A percentile compares a stretch with the other conserved stretches of the same genome.
These are phyloP conservation scores for Tetragonula clypearis DNA, from an alignment of 1,140 invertebrate species.

Conservation along the genomic window DNA sequence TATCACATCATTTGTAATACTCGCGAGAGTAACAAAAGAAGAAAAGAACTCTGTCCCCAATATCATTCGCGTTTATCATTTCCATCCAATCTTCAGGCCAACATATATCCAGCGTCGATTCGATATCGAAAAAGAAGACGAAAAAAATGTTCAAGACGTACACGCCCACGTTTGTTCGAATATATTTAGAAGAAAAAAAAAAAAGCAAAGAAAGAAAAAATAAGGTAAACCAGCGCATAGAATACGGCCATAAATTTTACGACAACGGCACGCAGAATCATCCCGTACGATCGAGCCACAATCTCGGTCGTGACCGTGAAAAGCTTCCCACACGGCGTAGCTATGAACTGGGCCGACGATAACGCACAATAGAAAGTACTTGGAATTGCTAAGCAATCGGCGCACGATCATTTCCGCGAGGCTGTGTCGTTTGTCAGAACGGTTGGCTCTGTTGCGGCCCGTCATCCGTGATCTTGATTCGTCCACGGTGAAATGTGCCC, in stretches of 20 bases:
- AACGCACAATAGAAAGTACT: conserved; percentile 30
- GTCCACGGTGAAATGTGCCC: not conserved
- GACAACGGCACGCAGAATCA: not conserved
- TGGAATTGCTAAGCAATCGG: conserved; percentile 47
- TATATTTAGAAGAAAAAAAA: not conserved
- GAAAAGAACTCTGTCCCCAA: too few species aligned
- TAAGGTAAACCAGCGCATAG: not conserved
- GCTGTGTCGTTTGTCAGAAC: conserved; percentile 25
- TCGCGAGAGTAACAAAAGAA: too few species aligned
- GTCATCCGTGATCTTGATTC: conserved; percentile 44
- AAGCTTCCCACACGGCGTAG: not conserved
- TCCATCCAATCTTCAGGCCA: too few species aligned
- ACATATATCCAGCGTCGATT: not conserved
- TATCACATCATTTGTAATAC: too few species aligned
- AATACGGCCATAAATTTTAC: not conserved
- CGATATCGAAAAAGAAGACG: not conserved
- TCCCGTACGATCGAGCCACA: not conserved
- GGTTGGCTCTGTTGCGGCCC: not conserved
- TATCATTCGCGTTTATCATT: too few species aligned
- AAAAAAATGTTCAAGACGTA: not conserved
- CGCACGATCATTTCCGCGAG: conserved; percentile 32
- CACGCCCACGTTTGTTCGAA: not conserved
- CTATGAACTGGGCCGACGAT: conserved; percentile 12
- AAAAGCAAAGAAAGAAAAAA: too few species aligned
- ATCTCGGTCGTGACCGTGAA: conserved; percentile 30